Evolutionary conservation across 2,797 vertebrate species (phyloP), one percentile per base, ranked within the genome.

Genomic region (Acanthurus lineatus): DNA sequence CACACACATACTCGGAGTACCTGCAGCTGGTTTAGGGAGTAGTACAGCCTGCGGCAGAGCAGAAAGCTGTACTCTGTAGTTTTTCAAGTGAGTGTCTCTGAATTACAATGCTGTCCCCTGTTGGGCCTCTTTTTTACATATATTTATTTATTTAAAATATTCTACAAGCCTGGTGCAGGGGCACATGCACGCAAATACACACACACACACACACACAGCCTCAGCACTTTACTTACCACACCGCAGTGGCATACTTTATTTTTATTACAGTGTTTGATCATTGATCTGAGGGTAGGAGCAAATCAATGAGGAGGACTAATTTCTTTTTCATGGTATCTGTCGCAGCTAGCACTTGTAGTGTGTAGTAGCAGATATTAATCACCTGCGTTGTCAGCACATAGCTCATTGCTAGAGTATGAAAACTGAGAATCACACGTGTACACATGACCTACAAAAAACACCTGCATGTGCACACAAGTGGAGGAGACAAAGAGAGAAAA

Each of bases 281-380:
- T 86, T 77, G 81, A 88, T 90, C 65, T 57, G 51, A 38, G 61
- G 53, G 65, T 64, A 61, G 71, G 40, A 81, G 48, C 40, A 49
- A 84, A 90, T 89, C 90, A 85, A 88, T 91, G 68, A 61, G 9
- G 20, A 58, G 32, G 60, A 79, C 65, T 51, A 56, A 83, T 86
- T 88, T 79, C 44, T 73, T 76, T 77, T 72, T 73, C 58, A 35
- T 19, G 22, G 79, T 69, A 59, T 79, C 57, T 67, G 72, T 78
- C 52, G 17, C 52, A 6, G 58, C 56, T 2, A 3, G 62, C 5
- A 54, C 44, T 60, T 7, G 32, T 1, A 12, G 32, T 28, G 51
- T 47, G 48, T 57, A 40, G 60, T 19, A 16, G 56, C 58, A 58
- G 72, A 80, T 82, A 90, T 90, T 68, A 82, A 88, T 89, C 80